A percentile compares a stretch with the other conserved stretches of the same genome.
Conservation (phyloP, 2,113 vertebrate genomes). For the Chiloscyllium plagiosum region DNA sequence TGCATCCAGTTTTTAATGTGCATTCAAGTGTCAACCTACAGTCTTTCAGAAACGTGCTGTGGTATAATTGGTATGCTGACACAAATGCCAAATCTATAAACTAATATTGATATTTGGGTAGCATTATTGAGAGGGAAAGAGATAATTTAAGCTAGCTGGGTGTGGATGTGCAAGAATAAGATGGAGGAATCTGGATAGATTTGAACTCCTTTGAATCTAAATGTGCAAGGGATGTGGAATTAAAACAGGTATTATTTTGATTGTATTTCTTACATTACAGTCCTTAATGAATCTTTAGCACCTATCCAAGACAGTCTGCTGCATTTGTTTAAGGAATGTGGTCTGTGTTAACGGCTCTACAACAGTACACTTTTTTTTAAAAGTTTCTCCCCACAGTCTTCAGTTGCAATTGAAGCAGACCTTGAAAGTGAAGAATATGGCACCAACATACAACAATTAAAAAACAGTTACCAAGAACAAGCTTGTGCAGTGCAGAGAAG, state of each 20-base stretch:
- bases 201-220: not conserved
- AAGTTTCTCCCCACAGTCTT: slow-evolving; percentile 4
- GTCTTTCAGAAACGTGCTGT: not conserved
- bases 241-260: not conserved
- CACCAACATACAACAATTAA: not conserved
- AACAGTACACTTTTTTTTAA: not conserved
- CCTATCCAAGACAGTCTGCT: not conserved
- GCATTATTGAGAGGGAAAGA: not conserved
- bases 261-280: not conserved
- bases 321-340: not conserved
- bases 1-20: not conserved
- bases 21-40: not conserved
- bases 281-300: not conserved
- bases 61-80: not conserved
- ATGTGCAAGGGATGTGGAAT: not conserved
- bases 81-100: not conserved
- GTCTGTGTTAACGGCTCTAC: not conserved
- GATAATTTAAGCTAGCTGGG: not conserved
- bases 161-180: not conserved
- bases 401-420: not conserved
- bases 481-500: not conserved
- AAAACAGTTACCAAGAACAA: not conserved
- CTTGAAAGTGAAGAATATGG: not conserved
- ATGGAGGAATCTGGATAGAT: not conserved
- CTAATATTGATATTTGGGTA: not conserved